A percentile compares a stretch with the other conserved stretches of the same genome.
Conservation (phyloP, 2,888 invertebrate species). For the Eutolmus rufibarbis region DNA sequence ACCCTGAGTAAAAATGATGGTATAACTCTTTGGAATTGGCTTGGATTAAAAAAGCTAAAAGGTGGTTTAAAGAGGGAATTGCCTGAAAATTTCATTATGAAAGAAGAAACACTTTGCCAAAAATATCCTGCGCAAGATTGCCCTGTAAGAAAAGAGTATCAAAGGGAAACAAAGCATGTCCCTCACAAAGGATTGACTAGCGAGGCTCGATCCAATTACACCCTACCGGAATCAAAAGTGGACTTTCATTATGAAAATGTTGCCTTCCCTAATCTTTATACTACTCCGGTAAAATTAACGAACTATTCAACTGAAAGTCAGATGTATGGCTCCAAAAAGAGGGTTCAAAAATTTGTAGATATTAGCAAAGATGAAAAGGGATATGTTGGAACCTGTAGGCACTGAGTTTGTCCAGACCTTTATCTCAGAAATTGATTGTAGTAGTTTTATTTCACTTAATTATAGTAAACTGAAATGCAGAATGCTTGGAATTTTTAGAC, state of each 20-base stretch:
- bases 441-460: background rate
- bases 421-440: background rate
- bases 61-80: background rate
- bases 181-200: constrained; percentile 22
- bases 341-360: constrained; percentile 42
- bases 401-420: background rate
- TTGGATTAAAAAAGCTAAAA: background rate
- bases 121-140: background rate
- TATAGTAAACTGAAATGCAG: no score
- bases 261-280: background rate
- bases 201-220: background rate
- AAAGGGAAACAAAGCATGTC: background rate
- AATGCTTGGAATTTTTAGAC: no score
- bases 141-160: background rate
- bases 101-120: background rate
- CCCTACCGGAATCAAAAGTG: background rate
- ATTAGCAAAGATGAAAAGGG: background rate
- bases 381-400: background rate
- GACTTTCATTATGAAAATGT: background rate
- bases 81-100: background rate
- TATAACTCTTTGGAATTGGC: constrained; percentile 47
- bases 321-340: constrained; percentile 49
- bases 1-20: constrained; percentile 34
- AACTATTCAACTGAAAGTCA: constrained; percentile 47
- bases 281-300: background rate